These are phyloP conservation scores for Portevinia maculata DNA, from an alignment of 2,888 invertebrate genomes.

Conservation along the genomic window DNA sequence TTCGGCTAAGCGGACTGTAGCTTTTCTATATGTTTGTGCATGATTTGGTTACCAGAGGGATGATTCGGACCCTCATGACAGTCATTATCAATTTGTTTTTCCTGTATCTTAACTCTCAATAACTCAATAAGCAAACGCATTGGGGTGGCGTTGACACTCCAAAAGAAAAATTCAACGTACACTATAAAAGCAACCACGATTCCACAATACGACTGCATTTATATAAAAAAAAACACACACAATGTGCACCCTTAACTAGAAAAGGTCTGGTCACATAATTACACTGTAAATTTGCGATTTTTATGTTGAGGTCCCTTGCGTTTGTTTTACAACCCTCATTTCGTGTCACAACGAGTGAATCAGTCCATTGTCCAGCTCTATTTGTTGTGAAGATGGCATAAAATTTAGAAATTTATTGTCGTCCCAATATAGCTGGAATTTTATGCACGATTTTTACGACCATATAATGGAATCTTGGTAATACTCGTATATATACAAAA, in stretches of 20 bases:
- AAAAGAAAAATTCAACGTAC: no score
- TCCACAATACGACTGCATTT: neutral
- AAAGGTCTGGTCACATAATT: constrained; percentile 3
- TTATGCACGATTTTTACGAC: constrained; percentile 40
- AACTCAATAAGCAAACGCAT: no score
- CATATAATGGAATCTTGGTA: constrained; percentile 27
- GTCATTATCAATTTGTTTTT: no score
- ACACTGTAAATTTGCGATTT: constrained; percentile 11
- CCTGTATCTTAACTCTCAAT: no score
- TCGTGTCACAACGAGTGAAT: constrained; percentile 15
- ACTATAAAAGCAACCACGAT: no score
- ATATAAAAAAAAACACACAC: neutral
- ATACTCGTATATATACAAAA: no score
- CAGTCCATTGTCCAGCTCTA: constrained; percentile 18
- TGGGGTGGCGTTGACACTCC: no score
- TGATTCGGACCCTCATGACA: no score
- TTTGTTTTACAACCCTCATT: constrained; percentile 18
- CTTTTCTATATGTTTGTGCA: no score
- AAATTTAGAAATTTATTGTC: constrained; percentile 40
- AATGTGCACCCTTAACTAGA: no score
- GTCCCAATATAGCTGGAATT: constrained; percentile 21
- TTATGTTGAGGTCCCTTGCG: neutral
- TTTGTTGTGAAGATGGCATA: constrained; percentile 9
- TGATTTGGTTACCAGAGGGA: no score
- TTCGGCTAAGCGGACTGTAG: no score